Base-by-base conservation (phyloP, 2,888 invertebrate species). In the Sphaerophoria rueppellii region DNA sequence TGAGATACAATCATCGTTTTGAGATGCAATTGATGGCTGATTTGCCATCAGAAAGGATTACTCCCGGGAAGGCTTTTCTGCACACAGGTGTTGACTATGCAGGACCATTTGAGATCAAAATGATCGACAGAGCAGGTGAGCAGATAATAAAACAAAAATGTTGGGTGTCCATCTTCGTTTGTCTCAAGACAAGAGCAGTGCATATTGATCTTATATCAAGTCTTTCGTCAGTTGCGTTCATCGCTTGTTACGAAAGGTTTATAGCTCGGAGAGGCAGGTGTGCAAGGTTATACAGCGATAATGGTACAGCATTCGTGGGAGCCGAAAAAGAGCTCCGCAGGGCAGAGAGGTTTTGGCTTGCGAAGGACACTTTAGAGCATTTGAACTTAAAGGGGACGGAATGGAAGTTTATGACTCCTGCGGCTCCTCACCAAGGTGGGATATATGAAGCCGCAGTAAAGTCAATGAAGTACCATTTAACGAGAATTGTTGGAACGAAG, bases 291-390 rank as follows among this genome's bases (percentile, higher is more conserved):
- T 88, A 87, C 74, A 87, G 87, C 69, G 89, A 89, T 58, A 87
- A 88, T 60, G 89, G 89, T 4, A 88, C 88, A 3, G 88, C 87
- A 14, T 89, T 89, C 55, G 71, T 87, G 6, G 89, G 89, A 6
- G 89, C 89, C 0, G 69, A 76, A 4, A 69, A 65, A 6, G 86
- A 58, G 12, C 46, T 77, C 40, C 63, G 52, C 55, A 58, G 57
- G 63, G 11, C 48, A n/a, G 14, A 48, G 14, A 14, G 14, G n/a
- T 6, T 48, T 2, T 48, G 48, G 48, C 48, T 14, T 6, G n/a
- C n/a, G 12, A 48, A 48, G n/a, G 48, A 48, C 6, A 48, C 48
- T 1, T 14, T 48, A 48, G n/a, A 48, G n/a, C 14, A 14, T 48
- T 5, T 48, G n/a, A 14, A 14, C 14, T 4, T 6, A 14, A 48